These are phyloP conservation scores for Aix galericulata DNA, from an alignment of 2,113 vertebrate species.

Conservation along the genomic window DNA sequence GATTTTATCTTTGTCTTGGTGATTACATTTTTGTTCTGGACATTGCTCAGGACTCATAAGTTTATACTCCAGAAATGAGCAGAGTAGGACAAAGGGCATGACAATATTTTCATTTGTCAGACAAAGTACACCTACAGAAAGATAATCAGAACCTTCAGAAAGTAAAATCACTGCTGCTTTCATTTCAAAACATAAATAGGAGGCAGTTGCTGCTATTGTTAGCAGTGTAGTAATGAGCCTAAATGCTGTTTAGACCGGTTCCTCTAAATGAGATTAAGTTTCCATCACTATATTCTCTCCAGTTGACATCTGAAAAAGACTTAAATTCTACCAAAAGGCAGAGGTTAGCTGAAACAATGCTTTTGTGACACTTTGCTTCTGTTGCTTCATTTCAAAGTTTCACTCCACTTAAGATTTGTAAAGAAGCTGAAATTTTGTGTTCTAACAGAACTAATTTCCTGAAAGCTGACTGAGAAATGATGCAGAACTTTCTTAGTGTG, in stretches of 20 bases:
- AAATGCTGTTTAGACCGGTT: background rate
- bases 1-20: background rate
- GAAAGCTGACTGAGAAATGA: background rate
- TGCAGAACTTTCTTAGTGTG: background rate
- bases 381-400: background rate
- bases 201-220: background rate
- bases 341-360: background rate
- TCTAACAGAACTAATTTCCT: background rate
- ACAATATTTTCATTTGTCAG: background rate
- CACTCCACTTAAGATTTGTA: background rate
- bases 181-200: background rate
- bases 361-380: background rate
- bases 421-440: background rate
- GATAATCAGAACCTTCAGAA: background rate
- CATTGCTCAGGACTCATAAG: background rate
- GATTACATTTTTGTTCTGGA: background rate
- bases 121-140: background rate
- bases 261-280: background rate
- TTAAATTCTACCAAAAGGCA: background rate
- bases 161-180: background rate
- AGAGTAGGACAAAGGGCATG: background rate
- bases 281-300: background rate
- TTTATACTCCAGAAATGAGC: background rate
- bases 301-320: background rate
- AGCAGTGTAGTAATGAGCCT: background rate